Evolutionary conservation across 2,113 vertebrate genomes (phyloP), one percentile per base, ranked within the genome.

Genomic region (Semicossyphus pulcher): DNA sequence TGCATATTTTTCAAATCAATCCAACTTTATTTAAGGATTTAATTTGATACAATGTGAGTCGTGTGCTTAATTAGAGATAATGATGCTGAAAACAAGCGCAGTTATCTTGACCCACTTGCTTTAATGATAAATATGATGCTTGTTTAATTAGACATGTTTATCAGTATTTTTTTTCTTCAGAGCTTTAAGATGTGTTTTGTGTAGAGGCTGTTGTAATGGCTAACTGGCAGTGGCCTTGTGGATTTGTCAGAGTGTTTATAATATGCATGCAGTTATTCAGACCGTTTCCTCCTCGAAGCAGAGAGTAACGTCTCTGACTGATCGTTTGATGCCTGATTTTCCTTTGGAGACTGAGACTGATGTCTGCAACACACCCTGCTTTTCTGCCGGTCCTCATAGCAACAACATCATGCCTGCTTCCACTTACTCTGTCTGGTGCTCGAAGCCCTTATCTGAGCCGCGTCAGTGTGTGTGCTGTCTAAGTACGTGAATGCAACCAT

Each of bases 351-450:
- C 32, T 20, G 29, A 83, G 71, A n/a, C n/a, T 82, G 83, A 89
- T 89, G 75, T 80, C 80, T 77, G 72, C 80, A 76, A 83, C 87
- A 75, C 84, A 87, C 72, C 69, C 68, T 62, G 57, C 77, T 77
- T 85, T 82, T 80, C 85, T 84, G 58, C 62, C 86, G 73, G 89
- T 94, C 86, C 77, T 91, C 91, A 92, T 92, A 80, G 91, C 69
- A 93, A 94, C 92, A 59, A 53, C 80, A 67, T 26, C 76, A 48
- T 73, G 74, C 57, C 37, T 80, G 53, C 70, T 48, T 71, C 76
- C 54, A 72, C 75, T 83, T 49, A 18, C 52, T 56, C 62, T 36
- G 51, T 77, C 66, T 88, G 74, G 77, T 41, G 82, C 83, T 84
- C 21, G 60, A 57, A 68, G 62, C 76, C 80, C 45, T 48, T 51